These are phyloP conservation scores for Ciconia boyciana DNA, from an alignment of 2,113 vertebrate genomes.

Conservation along the genomic window DNA sequence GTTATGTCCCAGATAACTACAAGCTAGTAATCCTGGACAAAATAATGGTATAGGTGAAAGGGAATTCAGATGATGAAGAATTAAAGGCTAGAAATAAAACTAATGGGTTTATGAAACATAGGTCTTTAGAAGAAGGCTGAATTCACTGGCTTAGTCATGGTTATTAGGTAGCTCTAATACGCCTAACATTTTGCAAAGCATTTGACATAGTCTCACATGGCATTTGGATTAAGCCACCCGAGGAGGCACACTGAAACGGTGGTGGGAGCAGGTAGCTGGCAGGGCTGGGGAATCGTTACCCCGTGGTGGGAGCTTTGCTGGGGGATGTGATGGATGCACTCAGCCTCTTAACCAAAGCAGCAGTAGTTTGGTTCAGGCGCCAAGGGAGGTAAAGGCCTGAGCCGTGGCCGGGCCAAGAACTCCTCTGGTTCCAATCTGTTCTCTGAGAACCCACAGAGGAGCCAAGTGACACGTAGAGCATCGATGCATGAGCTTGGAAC, in stretches of 20 bases:
- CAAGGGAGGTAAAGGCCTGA: no score
- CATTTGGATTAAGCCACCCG: background rate
- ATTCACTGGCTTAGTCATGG: constrained; percentile 30
- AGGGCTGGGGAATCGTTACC: background rate
- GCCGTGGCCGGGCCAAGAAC: no score
- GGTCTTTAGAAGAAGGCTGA: background rate
- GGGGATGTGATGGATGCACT: background rate
- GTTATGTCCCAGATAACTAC: background rate
- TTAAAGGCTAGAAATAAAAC: constrained; percentile 12
- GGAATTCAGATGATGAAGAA: background rate
- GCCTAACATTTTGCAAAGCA: background rate
- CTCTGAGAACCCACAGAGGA: no score
- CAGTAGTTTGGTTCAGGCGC: no score
- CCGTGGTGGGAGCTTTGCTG: background rate
- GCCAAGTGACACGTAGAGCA: no score
- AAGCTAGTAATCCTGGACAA: background rate
- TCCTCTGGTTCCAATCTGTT: no score
- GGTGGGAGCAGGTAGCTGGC: background rate
- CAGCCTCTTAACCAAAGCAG: no score
- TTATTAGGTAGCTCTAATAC: background rate
- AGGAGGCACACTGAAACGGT: background rate
- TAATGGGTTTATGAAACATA: background rate
- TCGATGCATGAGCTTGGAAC: no score
- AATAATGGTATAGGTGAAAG: background rate
- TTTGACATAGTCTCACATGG: background rate